Conservation (phyloP, 2,113 vertebrate species). For the Gasterosteus aculeatus region DNA sequence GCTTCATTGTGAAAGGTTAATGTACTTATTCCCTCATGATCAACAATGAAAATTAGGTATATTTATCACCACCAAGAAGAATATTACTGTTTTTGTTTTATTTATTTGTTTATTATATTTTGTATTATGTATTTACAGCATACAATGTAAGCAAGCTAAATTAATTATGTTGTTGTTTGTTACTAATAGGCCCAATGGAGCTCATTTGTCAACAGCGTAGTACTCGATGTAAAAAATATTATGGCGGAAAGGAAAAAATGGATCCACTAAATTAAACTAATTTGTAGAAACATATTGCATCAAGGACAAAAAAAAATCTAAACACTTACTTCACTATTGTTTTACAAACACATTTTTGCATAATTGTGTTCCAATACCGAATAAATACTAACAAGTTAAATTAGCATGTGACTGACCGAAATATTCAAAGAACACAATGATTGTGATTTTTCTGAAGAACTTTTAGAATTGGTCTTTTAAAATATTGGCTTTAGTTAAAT, state of each 20-base stretch:
- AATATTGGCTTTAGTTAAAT: background rate
- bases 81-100: background rate
- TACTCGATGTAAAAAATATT: constrained; percentile 38
- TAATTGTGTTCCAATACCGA: background rate
- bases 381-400: background rate
- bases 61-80: background rate
- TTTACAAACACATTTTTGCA: background rate
- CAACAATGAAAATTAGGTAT: background rate
- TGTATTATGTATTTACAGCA: constrained; percentile 30
- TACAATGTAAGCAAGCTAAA: constrained; percentile 10
- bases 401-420: background rate
- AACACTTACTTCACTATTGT: background rate
- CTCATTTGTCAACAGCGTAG: constrained; percentile 55
- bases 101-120: background rate
- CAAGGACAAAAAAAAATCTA: background rate
- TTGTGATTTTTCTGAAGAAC: background rate
- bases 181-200: constrained; percentile 58
- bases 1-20: too few relatives aligned
- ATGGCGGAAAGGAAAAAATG: constrained; percentile 30
- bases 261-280: constrained; percentile 30
- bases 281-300: background rate
- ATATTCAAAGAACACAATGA: background rate
- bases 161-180: constrained; percentile 50
- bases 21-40: background rate
- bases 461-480: background rate